phyloP scores from a whole-genome alignment of 2,797 vertebrate species.

The Liparis tanakae region DNA sequence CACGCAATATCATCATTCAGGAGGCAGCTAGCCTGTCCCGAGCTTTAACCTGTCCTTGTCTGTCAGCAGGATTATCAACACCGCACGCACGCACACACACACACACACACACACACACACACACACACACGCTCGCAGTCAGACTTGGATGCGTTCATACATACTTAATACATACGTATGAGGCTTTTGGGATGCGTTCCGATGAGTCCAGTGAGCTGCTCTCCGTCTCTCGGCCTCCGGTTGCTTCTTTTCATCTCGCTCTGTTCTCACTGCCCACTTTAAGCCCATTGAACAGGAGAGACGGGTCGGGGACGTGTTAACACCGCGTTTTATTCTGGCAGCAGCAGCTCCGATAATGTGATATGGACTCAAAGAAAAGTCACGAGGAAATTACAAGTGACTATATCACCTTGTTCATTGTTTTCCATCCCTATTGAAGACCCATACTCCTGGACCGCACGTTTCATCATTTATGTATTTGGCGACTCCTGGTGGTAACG shows the following conservation, averaged over 20 bases:
- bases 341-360: background rate
- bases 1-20: conserved; percentile 67
- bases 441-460: too few relatives aligned
- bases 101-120: conserved; percentile 1
- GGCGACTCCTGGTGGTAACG: background rate
- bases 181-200: background rate
- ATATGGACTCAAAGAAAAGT: background rate
- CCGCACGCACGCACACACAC: background rate
- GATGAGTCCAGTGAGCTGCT: background rate
- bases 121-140: background rate
- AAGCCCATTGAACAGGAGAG: background rate
- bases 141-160: conserved; percentile 19
- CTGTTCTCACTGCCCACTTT: conserved; percentile 1
- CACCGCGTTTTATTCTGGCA: background rate
- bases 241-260: background rate
- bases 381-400: background rate
- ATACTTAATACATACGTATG: conserved; percentile 24
- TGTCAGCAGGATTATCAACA: conserved; percentile 59
- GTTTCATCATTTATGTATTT: background rate
- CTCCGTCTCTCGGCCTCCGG: background rate
- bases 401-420: background rate
- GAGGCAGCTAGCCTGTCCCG: conserved; percentile 56
- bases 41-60: conserved; percentile 71
- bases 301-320: background rate
- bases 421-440: background rate